phyloP scores from a whole-genome alignment of 2,113 vertebrate genomes.

The Hyla sarda region DNA sequence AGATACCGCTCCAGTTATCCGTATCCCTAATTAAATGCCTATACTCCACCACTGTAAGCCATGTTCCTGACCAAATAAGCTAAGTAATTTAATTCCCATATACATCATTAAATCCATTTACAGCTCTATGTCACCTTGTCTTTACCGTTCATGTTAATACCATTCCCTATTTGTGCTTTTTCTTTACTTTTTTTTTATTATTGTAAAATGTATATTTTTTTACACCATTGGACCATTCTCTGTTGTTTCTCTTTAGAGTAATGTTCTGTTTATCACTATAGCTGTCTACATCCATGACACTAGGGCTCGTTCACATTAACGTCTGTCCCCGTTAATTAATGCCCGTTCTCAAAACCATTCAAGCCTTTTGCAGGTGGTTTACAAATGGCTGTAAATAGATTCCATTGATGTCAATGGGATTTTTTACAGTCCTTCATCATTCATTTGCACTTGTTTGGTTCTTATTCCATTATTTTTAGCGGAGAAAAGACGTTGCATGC shows the following conservation, averaged over 20 bases:
- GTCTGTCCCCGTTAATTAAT: too few relatives aligned
- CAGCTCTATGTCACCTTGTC: not conserved
- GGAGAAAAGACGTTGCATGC: too few relatives aligned
- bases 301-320: too few relatives aligned
- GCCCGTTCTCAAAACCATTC: too few relatives aligned
- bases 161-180: not conserved
- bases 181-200: not conserved
- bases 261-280: conserved; percentile 3
- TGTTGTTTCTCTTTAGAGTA: not conserved
- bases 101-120: not conserved
- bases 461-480: too few relatives aligned
- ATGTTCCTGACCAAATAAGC: not conserved
- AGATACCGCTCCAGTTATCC: not conserved
- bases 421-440: too few relatives aligned
- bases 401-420: too few relatives aligned
- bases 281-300: conserved; percentile 2
- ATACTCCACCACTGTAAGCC: not conserved
- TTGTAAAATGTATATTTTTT: conserved; percentile 7
- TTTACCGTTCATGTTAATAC: not conserved
- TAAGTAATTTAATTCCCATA: not conserved
- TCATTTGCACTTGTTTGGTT: too few relatives aligned
- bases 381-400: too few relatives aligned
- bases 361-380: too few relatives aligned
- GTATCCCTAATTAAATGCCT: not conserved
- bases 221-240: conserved; percentile 6